Evolutionary conservation across 2,888 invertebrate species (phyloP), one percentile per base, ranked within the genome.

Genomic region (Polydrusus pterygomalis): DNA sequence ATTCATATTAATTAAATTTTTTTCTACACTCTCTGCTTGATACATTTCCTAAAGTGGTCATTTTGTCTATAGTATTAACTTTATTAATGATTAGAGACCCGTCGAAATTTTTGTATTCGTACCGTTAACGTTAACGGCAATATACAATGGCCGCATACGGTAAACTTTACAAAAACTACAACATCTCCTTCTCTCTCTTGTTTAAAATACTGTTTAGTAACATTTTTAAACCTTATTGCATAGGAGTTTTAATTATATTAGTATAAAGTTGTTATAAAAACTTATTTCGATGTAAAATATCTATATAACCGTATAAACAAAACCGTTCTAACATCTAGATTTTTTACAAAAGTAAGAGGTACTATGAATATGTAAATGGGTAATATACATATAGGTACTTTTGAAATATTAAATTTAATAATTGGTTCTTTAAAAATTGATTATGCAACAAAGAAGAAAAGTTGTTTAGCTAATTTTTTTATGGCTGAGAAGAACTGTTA

Each of bases 41-140:
- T 81, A 81, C 80, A 80, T 76, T 78, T 77, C 71, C 80, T 81
- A 80, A 78, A 80, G 81, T 82, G 82, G 82, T 82, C 82, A 82
- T 81, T 81, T 80, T 78, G 77, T 78, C 72, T 45, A 56, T 77
- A 77, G 56, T 76, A 62, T 73, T 72, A 73, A 58, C 71, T 73
- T 75, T 77, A 77, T 71, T 76, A 77, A 77, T 64, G 74, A 60
- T 38, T 38, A 10, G 58, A 18, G 38, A 11, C 13, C 11, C 0
- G 5, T 38, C 38, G 34, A 10, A 38, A 11, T 18, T 60, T 38
- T 38, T 15, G 15, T 34, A 15, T 20, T n/a, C 15, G 15, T 34
- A 34, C n/a, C 56, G 56, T 1, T 5, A 25, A 5, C 56, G 56
- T 60, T 38, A 60, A 34, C 30, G 11, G 6, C n/a, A 54, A 54